Conservation (phyloP, 2,888 invertebrate genomes). For the Quadriops clusia region DNA sequence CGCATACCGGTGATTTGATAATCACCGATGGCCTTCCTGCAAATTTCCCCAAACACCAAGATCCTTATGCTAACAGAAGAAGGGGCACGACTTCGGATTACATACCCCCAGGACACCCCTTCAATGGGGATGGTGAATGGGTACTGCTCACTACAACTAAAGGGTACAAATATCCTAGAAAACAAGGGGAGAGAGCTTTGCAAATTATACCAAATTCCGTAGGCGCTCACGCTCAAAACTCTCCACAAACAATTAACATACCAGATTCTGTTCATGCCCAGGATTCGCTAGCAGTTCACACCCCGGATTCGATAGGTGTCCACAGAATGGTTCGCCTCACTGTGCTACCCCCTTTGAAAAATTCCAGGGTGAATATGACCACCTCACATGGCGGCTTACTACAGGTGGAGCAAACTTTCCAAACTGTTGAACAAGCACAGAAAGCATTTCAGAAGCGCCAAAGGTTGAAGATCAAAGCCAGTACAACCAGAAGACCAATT, state of each 20-base stretch:
- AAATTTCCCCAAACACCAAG: constrained; percentile 36
- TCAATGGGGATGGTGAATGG: constrained; percentile 64
- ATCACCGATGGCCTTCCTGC: constrained; percentile 45
- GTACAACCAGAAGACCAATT: neutral
- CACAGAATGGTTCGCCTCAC: constrained; percentile 43
- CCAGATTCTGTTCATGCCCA: too few relatives aligned
- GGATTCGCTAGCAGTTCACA: constrained; percentile 5
- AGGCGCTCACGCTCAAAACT: neutral
- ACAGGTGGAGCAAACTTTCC: constrained; percentile 61
- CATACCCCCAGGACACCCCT: constrained; percentile 48
- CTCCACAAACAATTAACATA: too few relatives aligned
- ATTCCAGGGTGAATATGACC: constrained; percentile 49
- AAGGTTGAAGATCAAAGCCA: constrained; percentile 19
- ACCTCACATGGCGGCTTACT: constrained; percentile 62
- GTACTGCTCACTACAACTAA: constrained; percentile 65
- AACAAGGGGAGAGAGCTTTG: constrained; percentile 28
- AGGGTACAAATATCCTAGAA: constrained; percentile 51
- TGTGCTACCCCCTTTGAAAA: constrained; percentile 57
- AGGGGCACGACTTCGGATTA: constrained; percentile 20
- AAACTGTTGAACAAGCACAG: constrained; percentile 53
- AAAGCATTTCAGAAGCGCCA: constrained; percentile 34
- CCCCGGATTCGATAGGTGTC: constrained; percentile 22
- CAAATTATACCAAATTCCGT: constrained; percentile 17
- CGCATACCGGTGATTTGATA: constrained; percentile 27
- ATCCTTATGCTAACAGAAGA: constrained; percentile 20